Base-by-base conservation (phyloP, 2,797 vertebrate genomes). In the Orientallactaga sibirica region DNA sequence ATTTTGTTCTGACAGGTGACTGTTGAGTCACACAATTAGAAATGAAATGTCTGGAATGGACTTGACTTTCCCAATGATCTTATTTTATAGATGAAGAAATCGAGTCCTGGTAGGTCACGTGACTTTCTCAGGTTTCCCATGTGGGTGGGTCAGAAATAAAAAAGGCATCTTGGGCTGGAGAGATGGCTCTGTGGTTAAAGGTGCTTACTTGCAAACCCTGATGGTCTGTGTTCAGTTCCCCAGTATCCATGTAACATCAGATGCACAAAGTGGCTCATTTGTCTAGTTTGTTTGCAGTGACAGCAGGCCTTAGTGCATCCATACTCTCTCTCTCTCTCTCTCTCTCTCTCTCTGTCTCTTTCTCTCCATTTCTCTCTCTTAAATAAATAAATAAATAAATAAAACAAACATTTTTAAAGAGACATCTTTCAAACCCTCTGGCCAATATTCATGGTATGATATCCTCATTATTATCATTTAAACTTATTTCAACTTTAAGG, bases 11-110 rank as follows among this genome's bases (percentile, higher is more conserved):
- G 7, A 75, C 10, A 79, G 71, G 9, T 55, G 48, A 85, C 55
- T 70, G 90, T 27, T 43, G 76, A 93, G 67, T 58, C 55, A 71
- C 66, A 85, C 64, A 68, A 27, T 94, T 67, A 88, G 67, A 94
- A 93, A 88, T 64, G 83, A 87, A 64, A 58, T 76, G 43, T 4
- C n/a, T 64, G 58, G 27, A 24, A 81, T 33, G 43, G 10, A 52
- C 41, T 85, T 75, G 41, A 52, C 19, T 12, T 73, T 58, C 18
- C 11, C 64, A 66, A 18, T 52, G 80, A 86, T 58, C 37, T 64
- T 70, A 43, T 86, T 92, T 92, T 61, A 74, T 33, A 67, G 81
- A 84, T 62, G 67, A 93, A 15, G 19, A 18, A 86, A n/a, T 18
- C 73, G 29, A 86, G 58, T 71, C n/a, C 15, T 58, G 24, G 52